Base-by-base conservation (phyloP, 1,140 invertebrate species). In the Calosoma granatense region DNA sequence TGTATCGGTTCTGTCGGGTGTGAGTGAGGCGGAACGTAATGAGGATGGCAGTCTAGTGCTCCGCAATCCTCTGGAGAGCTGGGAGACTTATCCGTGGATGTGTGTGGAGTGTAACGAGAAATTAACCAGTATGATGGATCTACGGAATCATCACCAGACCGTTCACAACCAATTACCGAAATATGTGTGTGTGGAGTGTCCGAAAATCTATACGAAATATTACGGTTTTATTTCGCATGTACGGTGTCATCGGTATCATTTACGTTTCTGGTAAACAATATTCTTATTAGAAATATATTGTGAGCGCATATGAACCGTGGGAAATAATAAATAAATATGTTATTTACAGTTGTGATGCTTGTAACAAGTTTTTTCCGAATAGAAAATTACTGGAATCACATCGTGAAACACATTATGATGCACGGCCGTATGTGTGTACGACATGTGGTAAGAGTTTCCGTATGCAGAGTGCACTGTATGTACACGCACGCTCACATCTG, bases 151-250 rank as follows among this genome's bases (percentile, higher is more conserved):
- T 67, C 75, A 77, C 59, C 64, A 73, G 61, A 72, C 61, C 23
- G 69, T 74, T 47, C 79, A 81, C 61, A 77, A 76, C 65, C 75
- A 78, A 61, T 67, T 71, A 39, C 68, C 76, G 1, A 74, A 76
- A 59, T 82, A 76, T 61, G 75, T 77, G 65, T 82, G 80, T 63
- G 74, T 75, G 19, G 73, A 79, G 60, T 82, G 80, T 58, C 74
- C 73, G 26, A 82, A 82, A 70, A 72, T 80, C 14, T 81, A 79
- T 59, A 73, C 75, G 53, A 78, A 80, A 61, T 81, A 80, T 65
- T 76, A 75, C 60, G 77, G 76, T 22, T 81, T 80, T 60, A 64
- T 80, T n/a, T 74, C 74, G 1, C 78, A 81, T 60, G 76, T 79
- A 0, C 76, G 76, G 60, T 67, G 74, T 30, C 80, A 82, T 62